Percentiles rank a stretch among this genome's conserved stretches.
Evolutionary conservation across 1,140 invertebrate genomes (phyloP).

Genomic region (Brachionus manjavacas): DNA sequence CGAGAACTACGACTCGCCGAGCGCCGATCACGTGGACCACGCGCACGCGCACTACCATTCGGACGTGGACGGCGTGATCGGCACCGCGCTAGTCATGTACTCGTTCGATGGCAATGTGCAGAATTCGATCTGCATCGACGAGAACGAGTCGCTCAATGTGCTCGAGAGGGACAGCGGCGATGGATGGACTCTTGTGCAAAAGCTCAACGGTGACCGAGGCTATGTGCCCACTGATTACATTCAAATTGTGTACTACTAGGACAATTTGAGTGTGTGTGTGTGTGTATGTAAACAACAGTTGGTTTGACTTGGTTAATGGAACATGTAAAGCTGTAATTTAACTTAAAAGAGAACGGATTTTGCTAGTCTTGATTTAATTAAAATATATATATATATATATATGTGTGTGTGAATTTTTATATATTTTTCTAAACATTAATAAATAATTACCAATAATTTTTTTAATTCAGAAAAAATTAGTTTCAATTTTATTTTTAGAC

Average conservation of each 20-base stretch:
- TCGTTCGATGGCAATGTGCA: slow-evolving; percentile 25
- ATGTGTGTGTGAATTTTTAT: no score
- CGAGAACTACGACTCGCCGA: slow-evolving; percentile 6
- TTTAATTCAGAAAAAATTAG: no score
- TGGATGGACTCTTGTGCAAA: slow-evolving; percentile 27
- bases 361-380: not conserved
- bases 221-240: slow-evolving; percentile 38
- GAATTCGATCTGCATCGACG: slow-evolving; percentile 4
- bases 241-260: slow-evolving; percentile 37
- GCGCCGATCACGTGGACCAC: not conserved
- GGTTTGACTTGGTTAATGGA: not conserved
- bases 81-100: slow-evolving; percentile 27
- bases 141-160: slow-evolving; percentile 41
- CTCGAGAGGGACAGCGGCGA: slow-evolving; percentile 40
- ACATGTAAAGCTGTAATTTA: not conserved
- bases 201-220: not conserved
- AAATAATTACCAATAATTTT: no score
- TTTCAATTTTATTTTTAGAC: no score
- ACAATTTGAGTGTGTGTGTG: not conserved
- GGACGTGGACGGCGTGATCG: not conserved
- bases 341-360: not conserved
- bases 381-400: not conserved
- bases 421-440: no score
- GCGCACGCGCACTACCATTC: not conserved
- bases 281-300: no score